A percentile compares a stretch with the other conserved stretches of the same genome.
Evolutionary conservation across 2,888 invertebrate species (phyloP).

Genomic region (Cantharis lateralis): DNA sequence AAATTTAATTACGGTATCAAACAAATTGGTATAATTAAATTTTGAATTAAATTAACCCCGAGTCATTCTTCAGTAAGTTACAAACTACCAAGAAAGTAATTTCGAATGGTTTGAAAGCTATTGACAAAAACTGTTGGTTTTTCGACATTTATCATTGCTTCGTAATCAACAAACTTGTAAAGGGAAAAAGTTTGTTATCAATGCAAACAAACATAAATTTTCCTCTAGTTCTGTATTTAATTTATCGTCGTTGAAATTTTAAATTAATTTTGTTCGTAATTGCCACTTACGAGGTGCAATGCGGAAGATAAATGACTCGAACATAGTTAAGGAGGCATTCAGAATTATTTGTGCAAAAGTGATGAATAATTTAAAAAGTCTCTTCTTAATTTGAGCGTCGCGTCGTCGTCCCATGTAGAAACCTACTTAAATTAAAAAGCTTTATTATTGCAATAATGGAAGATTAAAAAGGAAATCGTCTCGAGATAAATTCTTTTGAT

Average conservation of each 20-base stretch:
- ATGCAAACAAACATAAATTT: not conserved
- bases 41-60: conserved; percentile 21
- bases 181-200: not conserved
- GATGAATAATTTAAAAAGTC: too few relatives aligned
- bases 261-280: not conserved
- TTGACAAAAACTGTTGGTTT: conserved; percentile 17
- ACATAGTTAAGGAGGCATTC: not conserved
- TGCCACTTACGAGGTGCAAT: not conserved
- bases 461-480: not conserved
- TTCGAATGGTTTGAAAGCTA: conserved; percentile 18
- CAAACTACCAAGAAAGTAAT: conserved; percentile 23
- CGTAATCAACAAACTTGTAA: conserved; percentile 18
- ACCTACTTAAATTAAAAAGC: not conserved
- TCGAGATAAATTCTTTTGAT: not conserved
- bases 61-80: conserved; percentile 21
- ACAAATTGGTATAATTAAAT: conserved; percentile 29
- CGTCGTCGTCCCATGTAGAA: not conserved
- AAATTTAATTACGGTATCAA: conserved; percentile 25
- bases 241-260: not conserved
- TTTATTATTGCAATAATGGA: not conserved
- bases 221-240: not conserved
- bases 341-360: not conserved
- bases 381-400: not conserved
- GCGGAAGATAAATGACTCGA: not conserved
- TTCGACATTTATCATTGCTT: conserved; percentile 21